Percentiles rank a stretch among this genome's conserved stretches.
These are phyloP conservation scores for Prolemur simus DNA, from an alignment of 2,113 vertebrate genomes.

Conservation along the genomic window DNA sequence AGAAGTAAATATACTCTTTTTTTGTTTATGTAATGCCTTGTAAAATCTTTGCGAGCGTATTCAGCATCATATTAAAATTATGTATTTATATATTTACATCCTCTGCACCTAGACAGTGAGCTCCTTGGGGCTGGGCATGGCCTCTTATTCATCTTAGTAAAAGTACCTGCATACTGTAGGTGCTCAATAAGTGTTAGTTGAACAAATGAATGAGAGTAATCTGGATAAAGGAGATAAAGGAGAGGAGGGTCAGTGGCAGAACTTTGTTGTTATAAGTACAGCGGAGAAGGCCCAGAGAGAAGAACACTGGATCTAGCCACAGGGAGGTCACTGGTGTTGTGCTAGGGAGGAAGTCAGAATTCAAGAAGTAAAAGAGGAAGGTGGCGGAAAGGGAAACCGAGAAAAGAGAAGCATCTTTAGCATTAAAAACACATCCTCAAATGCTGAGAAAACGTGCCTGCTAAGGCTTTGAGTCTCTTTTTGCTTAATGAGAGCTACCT, in stretches of 20 bases:
- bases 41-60: background rate
- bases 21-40: background rate
- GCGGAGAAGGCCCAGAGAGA: background rate
- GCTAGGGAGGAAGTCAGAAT: conserved; percentile 19
- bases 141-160: background rate
- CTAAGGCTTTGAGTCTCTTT: background rate
- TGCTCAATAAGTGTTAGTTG: background rate
- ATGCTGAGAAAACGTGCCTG: background rate
- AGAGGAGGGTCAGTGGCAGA: background rate
- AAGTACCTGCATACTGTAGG: background rate
- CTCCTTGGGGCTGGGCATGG: background rate
- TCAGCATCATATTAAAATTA: background rate
- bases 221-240: background rate
- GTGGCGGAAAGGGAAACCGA: background rate
- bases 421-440: background rate
- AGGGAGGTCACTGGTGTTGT: background rate
- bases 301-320: background rate
- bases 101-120: background rate
- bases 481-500: background rate
- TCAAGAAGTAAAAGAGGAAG: conserved; percentile 43
- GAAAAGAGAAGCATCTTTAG: background rate
- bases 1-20: background rate
- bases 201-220: background rate
- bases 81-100: background rate
- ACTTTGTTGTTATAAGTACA: background rate